Evolutionary conservation across 2,888 invertebrate species (phyloP).

Genomic region (Diarsia brunnea): DNA sequence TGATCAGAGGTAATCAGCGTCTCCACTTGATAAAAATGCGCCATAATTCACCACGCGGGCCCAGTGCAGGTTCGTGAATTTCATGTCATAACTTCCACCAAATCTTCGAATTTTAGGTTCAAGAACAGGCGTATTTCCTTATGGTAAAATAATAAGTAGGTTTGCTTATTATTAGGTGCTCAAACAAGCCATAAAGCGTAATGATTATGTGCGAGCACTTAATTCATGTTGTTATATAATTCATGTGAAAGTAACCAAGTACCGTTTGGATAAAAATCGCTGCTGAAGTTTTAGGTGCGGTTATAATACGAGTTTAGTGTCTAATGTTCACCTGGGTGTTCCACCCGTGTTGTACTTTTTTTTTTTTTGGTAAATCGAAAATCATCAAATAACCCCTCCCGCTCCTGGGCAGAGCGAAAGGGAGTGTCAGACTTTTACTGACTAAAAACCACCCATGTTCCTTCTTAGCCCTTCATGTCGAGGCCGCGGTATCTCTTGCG

Average conservation of each 20-base stretch:
- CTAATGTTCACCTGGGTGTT: no score
- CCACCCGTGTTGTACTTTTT: no score
- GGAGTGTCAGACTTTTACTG: no score
- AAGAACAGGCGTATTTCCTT: not conserved
- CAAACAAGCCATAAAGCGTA: conserved; percentile 13
- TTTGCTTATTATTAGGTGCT: conserved; percentile 2
- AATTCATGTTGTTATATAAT: conserved; percentile 11
- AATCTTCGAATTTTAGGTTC: not conserved
- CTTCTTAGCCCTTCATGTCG: no score
- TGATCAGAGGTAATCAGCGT: not conserved
- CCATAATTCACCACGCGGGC: not conserved
- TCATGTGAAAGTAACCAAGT: conserved; percentile 11
- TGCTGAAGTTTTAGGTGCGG: not conserved
- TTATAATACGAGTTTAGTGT: no score
- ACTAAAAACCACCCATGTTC: no score
- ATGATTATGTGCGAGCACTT: conserved; percentile 30
- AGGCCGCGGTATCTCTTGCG: no score
- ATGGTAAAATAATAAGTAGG: not conserved
- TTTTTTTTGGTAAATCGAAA: no score
- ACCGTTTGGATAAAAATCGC: conserved; percentile 38
- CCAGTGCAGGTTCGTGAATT: not conserved
- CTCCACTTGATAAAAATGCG: not conserved
- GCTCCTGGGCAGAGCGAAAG: no score
- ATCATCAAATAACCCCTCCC: no score
- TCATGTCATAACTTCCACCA: no score